phyloP scores from a whole-genome alignment of 2,113 vertebrate species.

The Pelodiscus sinensis region DNA sequence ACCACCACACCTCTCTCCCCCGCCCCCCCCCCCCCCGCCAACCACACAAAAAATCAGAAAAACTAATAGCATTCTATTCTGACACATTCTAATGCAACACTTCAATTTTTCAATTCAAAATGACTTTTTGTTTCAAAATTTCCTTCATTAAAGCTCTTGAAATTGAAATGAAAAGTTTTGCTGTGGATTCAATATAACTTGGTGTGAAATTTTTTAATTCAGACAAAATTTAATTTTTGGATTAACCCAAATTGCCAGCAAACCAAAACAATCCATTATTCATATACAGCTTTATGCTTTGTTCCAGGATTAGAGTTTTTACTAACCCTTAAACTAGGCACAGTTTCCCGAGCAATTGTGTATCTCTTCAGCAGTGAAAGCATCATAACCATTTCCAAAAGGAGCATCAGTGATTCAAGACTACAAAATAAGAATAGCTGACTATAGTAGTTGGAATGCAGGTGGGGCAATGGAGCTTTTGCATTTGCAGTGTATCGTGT shows the following conservation, averaged over 20 bases:
- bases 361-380: slow-evolving; percentile 50
- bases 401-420: slow-evolving; percentile 61
- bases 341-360: not conserved
- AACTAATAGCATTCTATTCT: not conserved
- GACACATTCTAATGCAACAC: not conserved
- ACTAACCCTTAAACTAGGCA: slow-evolving; percentile 42
- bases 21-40: not conserved
- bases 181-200: not conserved
- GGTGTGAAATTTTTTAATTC: not conserved
- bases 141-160: not conserved
- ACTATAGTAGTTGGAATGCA: not conserved
- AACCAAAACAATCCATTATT: not conserved
- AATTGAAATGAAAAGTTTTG: not conserved
- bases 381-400: slow-evolving; percentile 51
- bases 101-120: not conserved
- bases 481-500: not conserved
- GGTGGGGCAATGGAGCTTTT: accelerated
- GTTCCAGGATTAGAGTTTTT: slow-evolving; percentile 50
- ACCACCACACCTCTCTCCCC: too few relatives aligned
- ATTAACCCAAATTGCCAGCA: not conserved
- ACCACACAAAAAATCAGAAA: not conserved
- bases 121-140: not conserved
- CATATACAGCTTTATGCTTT: not conserved
- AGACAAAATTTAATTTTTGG: not conserved
- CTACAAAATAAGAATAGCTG: accelerated